Evolutionary conservation across 2,888 invertebrate genomes (phyloP), one percentile per base, ranked within the genome.

Genomic region (Dasysyrphus albostriatus): DNA sequence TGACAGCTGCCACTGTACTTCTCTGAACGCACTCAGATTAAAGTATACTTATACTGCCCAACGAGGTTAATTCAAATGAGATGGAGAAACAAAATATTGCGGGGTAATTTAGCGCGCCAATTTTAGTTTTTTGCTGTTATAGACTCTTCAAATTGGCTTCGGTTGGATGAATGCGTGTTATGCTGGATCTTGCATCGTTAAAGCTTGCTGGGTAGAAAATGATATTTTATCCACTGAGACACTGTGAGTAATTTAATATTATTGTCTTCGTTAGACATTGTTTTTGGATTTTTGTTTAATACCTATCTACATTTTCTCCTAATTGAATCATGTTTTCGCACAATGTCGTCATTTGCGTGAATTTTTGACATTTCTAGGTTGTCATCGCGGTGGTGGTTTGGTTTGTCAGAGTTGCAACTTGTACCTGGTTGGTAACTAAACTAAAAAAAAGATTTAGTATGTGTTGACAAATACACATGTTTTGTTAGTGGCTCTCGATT

Each of bases 351-450:
- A 39, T 34, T 34, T 80, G 72, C 59, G 74, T 56, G 69, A 65
- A 74, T 82, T 85, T 85, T 85, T 81, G 85, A 85, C 85, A 85
- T 85, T 85, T 85, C 85, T 85, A 85, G 82, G 85, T 58, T 77
- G 56, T 54, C 76, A 49, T 34, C 32, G 19, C 65, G 42, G 76
- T 69, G 69, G 16, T 81, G 54, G 69, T 69, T 54, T 49, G 6
- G 67, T 65, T 47, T 39, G 24, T 44, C 65, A 44, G 19, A 54
- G 37, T 54, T 54, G 51, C 39, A 69, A 51, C 32, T 32, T 32
- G 32, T 32, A 32, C 37, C 5, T 73, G 58, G 58, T 47, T n/a
- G n/a, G n/a, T n/a, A n/a, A n/a, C n/a, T n/a, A n/a, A 24, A 65
- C 16, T 51, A 61, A 69, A 65, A 65, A 70, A 42, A 83, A n/a